phyloP scores from a whole-genome alignment of 1,140 invertebrate genomes.

The Drosophila lowei region DNA sequence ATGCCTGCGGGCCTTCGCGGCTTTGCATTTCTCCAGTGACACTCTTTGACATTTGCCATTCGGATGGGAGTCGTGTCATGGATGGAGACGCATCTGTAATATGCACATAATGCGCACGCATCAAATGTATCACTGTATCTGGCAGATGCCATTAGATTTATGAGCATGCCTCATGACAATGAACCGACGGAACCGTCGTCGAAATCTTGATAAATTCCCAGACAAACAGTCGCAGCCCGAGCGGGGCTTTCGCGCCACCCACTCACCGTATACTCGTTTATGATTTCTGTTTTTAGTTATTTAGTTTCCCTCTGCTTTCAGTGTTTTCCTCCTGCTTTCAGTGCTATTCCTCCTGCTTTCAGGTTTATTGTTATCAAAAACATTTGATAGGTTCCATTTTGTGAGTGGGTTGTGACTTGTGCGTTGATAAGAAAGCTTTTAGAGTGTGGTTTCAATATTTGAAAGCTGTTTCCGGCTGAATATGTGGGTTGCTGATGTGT shows the following conservation, averaged over 20 bases:
- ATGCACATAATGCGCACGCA: conserved; percentile 33
- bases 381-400: neutral
- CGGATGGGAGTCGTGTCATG: neutral
- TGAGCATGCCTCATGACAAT: conserved; percentile 33
- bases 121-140: conserved; percentile 23
- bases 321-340: too few species aligned
- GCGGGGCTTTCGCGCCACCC: neutral
- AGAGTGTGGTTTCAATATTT: too few species aligned
- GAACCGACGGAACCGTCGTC: conserved; percentile 23
- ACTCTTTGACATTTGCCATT: conserved; percentile 30
- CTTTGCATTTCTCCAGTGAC: conserved; percentile 32
- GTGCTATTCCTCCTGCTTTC: too few species aligned
- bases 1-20: neutral
- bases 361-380: conserved; percentile 27
- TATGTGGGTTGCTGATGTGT: too few species aligned
- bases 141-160: conserved; percentile 41
- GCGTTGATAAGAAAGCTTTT: neutral
- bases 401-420: neutral
- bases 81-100: conserved; percentile 37
- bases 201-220: conserved; percentile 44
- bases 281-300: conserved; percentile 24
- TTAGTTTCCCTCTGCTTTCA: too few species aligned
- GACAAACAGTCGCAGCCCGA: conserved; percentile 26
- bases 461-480: too few species aligned
- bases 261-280: neutral